Base-by-base conservation (phyloP, 2,797 vertebrate species). In the Peromyscus nudipes region DNA sequence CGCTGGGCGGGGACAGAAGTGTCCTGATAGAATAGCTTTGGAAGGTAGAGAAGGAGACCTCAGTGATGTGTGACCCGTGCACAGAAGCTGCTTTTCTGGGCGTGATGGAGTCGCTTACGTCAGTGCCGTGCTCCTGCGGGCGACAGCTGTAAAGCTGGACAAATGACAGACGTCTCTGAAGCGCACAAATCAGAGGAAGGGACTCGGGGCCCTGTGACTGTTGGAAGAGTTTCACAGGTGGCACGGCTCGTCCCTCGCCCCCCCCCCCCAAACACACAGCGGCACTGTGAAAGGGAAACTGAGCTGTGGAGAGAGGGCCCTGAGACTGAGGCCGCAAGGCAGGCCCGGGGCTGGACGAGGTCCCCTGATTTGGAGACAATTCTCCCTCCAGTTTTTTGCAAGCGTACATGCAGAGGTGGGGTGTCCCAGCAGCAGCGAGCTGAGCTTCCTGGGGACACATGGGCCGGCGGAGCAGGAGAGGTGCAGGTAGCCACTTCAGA, bases 381-480 rank as follows among this genome's bases (percentile, higher is more conserved):
- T 46, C 86, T 75, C 82, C 49, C 87, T 93, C 71, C 55, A 85
- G 88, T 81, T 67, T 16, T 34, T 97, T 89, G 90, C 84, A 69
- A 55, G 46, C 1, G 0, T 17, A n/a, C 34, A 7, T 10, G 65
- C 34, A 86, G 1, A 85, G 6, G 34, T 85, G 62, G 88, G 82
- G 79, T 14, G 49, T 62, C 69, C 69, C n/a, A 37, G 40, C 79
- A 89, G 86, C 88, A 65, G 31, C 9, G 3, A 57, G 69, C 73
- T 65, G 71, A 73, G 75, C 34, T 92, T 96, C 60, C 79, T 64
- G 67, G 13, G 40, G 86, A 40, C 82, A 43, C 31, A 49, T 29
- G 75, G 75, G 52, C 16, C 3, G 19, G 23, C 92, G 40, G 57
- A 23, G n/a, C 43, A 76, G 60, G 46, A 57, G 67, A 82, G 49